Evolutionary conservation across 2,113 vertebrate species (phyloP).

Genomic region (Eulemur macaco): DNA sequence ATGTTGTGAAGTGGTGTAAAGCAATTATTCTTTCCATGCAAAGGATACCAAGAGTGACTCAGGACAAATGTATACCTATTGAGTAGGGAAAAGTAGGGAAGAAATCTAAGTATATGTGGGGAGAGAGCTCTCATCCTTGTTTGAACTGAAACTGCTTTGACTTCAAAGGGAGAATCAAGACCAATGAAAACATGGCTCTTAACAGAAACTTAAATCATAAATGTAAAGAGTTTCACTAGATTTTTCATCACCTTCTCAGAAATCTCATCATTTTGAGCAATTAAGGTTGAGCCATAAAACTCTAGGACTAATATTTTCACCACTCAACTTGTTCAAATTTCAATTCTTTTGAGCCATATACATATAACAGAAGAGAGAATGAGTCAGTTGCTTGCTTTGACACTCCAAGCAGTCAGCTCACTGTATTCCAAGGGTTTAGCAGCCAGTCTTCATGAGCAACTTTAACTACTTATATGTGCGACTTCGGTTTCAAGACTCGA

Average conservation of each 20-base stretch:
- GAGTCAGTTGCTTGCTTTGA: not conserved
- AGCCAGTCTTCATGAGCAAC: not conserved
- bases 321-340: not conserved
- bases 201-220: not conserved
- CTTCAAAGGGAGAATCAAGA: not conserved
- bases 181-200: not conserved
- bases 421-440: not conserved
- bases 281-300: not conserved
- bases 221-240: not conserved
- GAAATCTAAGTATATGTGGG: not conserved
- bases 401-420: rapidly evolving
- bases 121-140: not conserved
- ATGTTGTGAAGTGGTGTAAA: not conserved
- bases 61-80: not conserved
- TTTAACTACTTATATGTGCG: not conserved
- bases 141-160: not conserved
- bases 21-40: not conserved
- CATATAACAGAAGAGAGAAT: rapidly evolving
- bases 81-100: not conserved
- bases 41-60: not conserved
- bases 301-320: not conserved
- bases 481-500: not conserved
- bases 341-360: not conserved
- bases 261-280: not conserved
- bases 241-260: not conserved